phyloP scores from a whole-genome alignment of 2,113 vertebrate species.

The Poeciliopsis prolifica region DNA sequence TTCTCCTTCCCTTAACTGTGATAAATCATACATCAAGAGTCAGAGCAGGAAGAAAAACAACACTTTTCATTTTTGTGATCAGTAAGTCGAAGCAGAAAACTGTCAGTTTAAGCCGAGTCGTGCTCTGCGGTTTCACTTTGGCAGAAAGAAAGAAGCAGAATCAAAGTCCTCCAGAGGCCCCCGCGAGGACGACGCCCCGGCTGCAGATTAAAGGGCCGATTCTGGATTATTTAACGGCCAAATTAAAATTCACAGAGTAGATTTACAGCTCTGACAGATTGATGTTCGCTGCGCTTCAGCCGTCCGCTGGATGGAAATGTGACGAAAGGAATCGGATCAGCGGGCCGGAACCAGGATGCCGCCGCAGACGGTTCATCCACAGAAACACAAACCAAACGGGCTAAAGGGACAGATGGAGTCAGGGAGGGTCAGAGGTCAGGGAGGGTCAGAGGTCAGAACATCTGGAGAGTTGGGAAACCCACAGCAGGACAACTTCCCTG shows the following conservation, averaged over 20 bases:
- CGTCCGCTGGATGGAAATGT: background rate
- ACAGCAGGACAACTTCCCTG: no score
- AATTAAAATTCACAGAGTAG: background rate
- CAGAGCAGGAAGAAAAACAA: background rate
- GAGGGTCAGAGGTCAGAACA: no score
- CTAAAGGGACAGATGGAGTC: no score
- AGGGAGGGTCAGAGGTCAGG: no score
- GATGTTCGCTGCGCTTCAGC: slow-evolving; percentile 4
- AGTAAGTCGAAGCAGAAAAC: background rate
- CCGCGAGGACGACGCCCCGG: background rate
- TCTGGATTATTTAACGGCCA: slow-evolving; percentile 1
- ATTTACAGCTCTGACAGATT: slow-evolving; percentile 1
- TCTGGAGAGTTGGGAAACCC: no score
- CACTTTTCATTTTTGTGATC: background rate
- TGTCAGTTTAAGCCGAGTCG: background rate
- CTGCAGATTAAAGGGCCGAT: slow-evolving; percentile 4
- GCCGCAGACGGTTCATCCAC: no score
- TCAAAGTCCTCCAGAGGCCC: background rate
- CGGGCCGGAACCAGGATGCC: background rate
- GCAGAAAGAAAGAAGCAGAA: background rate
- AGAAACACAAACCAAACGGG: no score
- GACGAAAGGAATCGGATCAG: slow-evolving; percentile 1
- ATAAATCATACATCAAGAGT: background rate
- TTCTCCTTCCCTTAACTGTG: slow-evolving; percentile 1
- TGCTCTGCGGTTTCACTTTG: background rate